phyloP scores from a whole-genome alignment of 2,113 vertebrate species.

The Lamprotornis superbus region DNA sequence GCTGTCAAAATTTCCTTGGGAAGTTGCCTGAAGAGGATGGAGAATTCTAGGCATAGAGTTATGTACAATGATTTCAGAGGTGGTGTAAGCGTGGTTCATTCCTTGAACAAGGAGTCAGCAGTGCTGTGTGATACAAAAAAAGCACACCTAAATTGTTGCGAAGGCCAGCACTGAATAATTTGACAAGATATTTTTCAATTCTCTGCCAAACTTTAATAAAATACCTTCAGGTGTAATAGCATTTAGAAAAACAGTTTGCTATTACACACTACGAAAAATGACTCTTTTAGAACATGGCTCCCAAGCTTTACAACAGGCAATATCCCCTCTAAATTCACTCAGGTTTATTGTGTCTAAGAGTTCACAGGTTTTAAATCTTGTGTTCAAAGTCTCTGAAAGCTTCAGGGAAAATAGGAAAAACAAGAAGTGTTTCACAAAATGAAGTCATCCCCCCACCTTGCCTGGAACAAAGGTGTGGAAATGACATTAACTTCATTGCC shows the following conservation, averaged over 20 bases:
- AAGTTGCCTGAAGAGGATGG: neutral
- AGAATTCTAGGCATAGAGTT: neutral
- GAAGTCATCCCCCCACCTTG: neutral
- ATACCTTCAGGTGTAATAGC: neutral
- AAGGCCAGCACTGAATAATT: neutral
- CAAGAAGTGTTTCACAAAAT: neutral
- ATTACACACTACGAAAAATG: neutral
- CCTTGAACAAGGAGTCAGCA: neutral
- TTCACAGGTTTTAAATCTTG: neutral
- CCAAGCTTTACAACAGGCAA: neutral
- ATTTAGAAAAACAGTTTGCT: neutral
- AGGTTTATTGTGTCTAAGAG: neutral
- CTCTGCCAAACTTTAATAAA: neutral
- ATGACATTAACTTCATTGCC: neutral
- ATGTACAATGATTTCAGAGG: rapidly evolving
- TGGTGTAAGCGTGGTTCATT: rapidly evolving
- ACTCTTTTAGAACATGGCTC: neutral
- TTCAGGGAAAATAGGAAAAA: neutral
- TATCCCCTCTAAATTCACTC: neutral
- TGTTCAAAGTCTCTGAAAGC: neutral
- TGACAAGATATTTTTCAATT: neutral
- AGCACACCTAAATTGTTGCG: rapidly evolving
- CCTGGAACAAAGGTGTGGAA: neutral
- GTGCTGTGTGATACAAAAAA: neutral
- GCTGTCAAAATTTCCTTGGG: neutral